A percentile compares a stretch with the other conserved stretches of the same genome.
Evolutionary conservation across 92 coral and sea anemone species (phyloP).

Genomic region (Phymanthus crucifer): DNA sequence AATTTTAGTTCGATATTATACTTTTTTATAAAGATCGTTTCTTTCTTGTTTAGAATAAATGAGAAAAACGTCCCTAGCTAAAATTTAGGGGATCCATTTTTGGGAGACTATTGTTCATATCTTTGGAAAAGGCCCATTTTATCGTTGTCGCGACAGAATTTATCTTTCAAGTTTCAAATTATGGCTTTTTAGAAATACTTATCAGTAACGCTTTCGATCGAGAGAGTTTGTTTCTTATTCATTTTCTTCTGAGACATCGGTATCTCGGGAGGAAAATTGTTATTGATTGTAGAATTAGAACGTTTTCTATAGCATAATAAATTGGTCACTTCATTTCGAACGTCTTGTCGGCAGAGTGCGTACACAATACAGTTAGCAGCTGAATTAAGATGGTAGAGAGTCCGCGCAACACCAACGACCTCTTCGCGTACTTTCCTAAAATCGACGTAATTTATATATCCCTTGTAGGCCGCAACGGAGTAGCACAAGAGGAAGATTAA

Average conservation of each 20-base stretch:
- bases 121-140: no score
- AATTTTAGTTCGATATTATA: no score
- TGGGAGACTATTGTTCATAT: no score
- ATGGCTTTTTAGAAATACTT: not conserved
- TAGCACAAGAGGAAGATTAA: conserved; percentile 26
- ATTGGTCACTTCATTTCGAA: conserved; percentile 29
- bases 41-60: no score
- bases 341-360: conserved; percentile 37
- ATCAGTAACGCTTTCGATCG: not conserved
- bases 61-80: no score
- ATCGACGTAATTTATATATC: conserved; percentile 37
- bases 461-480: conserved; percentile 44
- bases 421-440: conserved; percentile 10
- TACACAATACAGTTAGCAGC: conserved; percentile 48
- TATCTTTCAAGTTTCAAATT: not conserved
- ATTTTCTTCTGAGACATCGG: not conserved
- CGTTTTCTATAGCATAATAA: not conserved
- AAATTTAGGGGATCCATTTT: no score
- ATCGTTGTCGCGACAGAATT: not conserved
- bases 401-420: conserved; percentile 28
- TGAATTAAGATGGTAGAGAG: conserved; percentile 42
- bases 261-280: not conserved
- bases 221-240: not conserved
- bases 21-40: no score
- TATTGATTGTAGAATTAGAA: not conserved